A percentile compares a stretch with the other conserved stretches of the same genome.
phyloP scores from a whole-genome alignment of 1,140 invertebrate genomes.

The Drosophila rhopaloa region DNA sequence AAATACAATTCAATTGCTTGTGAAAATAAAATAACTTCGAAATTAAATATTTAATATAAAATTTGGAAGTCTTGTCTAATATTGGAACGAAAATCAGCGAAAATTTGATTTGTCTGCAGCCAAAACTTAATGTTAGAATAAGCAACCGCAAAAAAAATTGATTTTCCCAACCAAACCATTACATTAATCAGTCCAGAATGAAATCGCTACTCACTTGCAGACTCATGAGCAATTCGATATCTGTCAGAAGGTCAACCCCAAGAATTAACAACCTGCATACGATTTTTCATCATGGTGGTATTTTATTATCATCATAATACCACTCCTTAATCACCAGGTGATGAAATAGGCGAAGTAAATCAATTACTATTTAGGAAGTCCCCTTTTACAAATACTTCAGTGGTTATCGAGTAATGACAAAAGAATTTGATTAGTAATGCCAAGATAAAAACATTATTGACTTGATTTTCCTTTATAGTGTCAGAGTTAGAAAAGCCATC shows the following conservation, averaged over 20 bases:
- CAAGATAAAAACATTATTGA: background rate
- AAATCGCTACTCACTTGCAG: background rate
- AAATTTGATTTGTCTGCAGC: background rate
- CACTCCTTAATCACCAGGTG: background rate
- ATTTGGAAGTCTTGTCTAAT: background rate
- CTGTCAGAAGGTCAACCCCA: background rate
- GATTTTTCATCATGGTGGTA: conserved; percentile 2
- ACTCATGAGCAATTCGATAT: background rate
- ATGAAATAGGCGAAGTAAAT: background rate
- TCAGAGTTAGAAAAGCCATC: background rate
- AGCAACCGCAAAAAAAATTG: background rate
- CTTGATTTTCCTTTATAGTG: background rate
- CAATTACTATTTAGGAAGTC: conserved; percentile 1
- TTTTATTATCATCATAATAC: background rate
- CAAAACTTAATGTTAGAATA: background rate
- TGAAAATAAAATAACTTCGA: background rate
- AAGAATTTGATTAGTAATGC: background rate
- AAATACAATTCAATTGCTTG: background rate
- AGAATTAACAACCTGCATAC: background rate
- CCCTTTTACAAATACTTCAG: background rate
- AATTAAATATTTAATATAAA: background rate
- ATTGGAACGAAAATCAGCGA: background rate
- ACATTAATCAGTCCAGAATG: background rate
- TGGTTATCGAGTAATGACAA: background rate
- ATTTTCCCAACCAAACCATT: background rate